Conservation (phyloP, 2,888 invertebrate genomes). For the Cybosia mesomella region DNA sequence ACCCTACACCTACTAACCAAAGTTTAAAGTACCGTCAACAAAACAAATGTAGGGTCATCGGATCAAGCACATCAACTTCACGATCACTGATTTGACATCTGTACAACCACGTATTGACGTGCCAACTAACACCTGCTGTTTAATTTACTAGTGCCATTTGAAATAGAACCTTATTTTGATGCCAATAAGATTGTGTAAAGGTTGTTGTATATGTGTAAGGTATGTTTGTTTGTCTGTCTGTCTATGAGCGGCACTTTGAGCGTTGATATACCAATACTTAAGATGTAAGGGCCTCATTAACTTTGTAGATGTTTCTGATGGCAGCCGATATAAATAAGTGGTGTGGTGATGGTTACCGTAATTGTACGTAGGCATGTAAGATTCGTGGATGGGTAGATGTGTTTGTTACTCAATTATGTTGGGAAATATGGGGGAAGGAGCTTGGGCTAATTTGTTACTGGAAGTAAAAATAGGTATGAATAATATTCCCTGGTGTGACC, state of each 20-base stretch:
- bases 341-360: conserved; percentile 30
- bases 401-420: conserved; percentile 9
- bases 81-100: conserved; percentile 54
- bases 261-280: conserved; percentile 57
- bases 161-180: conserved; percentile 20
- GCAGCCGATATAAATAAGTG: conserved; percentile 42
- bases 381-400: conserved; percentile 7
- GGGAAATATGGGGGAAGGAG: neutral
- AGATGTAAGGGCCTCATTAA: conserved; percentile 57
- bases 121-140: conserved; percentile 21
- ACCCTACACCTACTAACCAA: conserved; percentile 29
- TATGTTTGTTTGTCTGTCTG: conserved; percentile 40
- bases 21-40: conserved; percentile 42
- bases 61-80: conserved; percentile 46
- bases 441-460: neutral
- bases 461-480: neutral
- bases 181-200: conserved; percentile 9
- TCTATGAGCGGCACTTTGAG: conserved; percentile 46
- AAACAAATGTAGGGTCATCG: conserved; percentile 50
- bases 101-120: conserved; percentile 41
- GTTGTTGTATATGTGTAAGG: neutral
- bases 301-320: conserved; percentile 52
- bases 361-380: conserved; percentile 17
- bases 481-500: too few species aligned
- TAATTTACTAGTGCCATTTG: neutral